phyloP scores from a whole-genome alignment of 2,797 vertebrate genomes.

The Chaetophractus vellerosus region DNA sequence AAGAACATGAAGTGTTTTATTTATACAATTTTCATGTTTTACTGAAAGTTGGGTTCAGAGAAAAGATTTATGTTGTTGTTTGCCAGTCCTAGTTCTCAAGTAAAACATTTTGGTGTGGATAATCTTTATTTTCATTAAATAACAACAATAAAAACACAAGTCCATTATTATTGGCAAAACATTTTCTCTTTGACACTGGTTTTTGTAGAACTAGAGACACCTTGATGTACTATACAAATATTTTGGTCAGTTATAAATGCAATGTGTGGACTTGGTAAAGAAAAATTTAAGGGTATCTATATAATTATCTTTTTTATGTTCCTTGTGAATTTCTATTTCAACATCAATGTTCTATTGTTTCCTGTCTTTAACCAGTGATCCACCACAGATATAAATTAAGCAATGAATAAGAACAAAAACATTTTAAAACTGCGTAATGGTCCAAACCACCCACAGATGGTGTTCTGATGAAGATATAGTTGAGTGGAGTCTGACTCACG shows the following conservation, averaged over 20 bases:
- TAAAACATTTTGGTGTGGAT: conserved; percentile 34
- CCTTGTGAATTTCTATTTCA: conserved; percentile 58
- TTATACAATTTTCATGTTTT: conserved; percentile 25
- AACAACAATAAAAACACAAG: not conserved
- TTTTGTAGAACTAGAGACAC: not conserved
- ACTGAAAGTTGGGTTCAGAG: conserved; percentile 25
- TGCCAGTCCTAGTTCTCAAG: conserved; percentile 14
- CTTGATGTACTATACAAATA: not conserved
- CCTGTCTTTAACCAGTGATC: not conserved
- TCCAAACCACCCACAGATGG: not conserved
- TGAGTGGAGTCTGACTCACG: not conserved
- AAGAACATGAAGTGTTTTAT: conserved; percentile 12
- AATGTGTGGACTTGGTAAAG: conserved; percentile 3
- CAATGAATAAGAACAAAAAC: conserved; percentile 36
- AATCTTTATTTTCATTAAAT: not conserved
- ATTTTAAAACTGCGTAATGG: not conserved
- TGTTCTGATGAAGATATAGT: not conserved
- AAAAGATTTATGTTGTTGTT: conserved; percentile 27
- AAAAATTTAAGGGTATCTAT: conserved; percentile 33
- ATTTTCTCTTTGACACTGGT: not conserved
- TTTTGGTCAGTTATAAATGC: conserved; percentile 57
- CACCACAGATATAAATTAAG: conserved; percentile 66
- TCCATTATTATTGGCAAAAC: conserved; percentile 28
- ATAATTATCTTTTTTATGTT: conserved; percentile 10
- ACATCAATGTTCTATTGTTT: not conserved